phyloP scores from a whole-genome alignment of 2,888 invertebrate genomes.

The Caenorhabditis sp. region DNA sequence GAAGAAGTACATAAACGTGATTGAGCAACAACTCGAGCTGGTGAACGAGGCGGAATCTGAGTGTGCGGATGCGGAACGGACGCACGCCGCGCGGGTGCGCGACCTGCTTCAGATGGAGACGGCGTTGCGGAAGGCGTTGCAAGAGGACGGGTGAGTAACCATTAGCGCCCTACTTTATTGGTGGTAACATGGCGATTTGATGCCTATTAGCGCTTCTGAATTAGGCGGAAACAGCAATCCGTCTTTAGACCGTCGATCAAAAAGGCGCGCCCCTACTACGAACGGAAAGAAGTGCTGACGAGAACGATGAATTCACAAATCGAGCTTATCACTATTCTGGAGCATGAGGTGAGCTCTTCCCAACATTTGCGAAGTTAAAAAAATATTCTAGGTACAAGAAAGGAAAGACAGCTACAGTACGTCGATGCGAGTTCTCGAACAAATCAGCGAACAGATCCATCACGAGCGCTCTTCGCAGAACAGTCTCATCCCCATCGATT shows the following conservation, averaged over 20 bases:
- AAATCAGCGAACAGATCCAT: constrained; percentile 54
- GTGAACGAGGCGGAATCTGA: constrained; percentile 41
- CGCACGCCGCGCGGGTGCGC: constrained; percentile 23
- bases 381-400: constrained; percentile 44
- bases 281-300: constrained; percentile 44
- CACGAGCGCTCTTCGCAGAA: constrained; percentile 41
- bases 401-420: constrained; percentile 49
- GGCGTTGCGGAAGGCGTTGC: constrained; percentile 7
- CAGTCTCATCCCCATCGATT: not conserved
- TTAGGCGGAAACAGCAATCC: too few relatives aligned
- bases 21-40: constrained; percentile 44
- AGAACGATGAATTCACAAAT: constrained; percentile 42
- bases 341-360: constrained; percentile 32
- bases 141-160: constrained; percentile 32
- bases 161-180: too few relatives aligned
- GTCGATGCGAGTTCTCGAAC: constrained; percentile 47
- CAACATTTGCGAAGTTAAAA: too few relatives aligned
- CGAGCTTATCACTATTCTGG: constrained; percentile 38
- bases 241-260: constrained; percentile 42
- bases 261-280: constrained; percentile 47
- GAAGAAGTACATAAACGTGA: constrained; percentile 38
- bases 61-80: constrained; percentile 34
- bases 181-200: too few relatives aligned
- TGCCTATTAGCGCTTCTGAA: too few relatives aligned
- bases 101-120: constrained; percentile 37